These are phyloP conservation scores for Anguilla japonica DNA, from an alignment of 2,113 vertebrate genomes.

Conservation along the genomic window DNA sequence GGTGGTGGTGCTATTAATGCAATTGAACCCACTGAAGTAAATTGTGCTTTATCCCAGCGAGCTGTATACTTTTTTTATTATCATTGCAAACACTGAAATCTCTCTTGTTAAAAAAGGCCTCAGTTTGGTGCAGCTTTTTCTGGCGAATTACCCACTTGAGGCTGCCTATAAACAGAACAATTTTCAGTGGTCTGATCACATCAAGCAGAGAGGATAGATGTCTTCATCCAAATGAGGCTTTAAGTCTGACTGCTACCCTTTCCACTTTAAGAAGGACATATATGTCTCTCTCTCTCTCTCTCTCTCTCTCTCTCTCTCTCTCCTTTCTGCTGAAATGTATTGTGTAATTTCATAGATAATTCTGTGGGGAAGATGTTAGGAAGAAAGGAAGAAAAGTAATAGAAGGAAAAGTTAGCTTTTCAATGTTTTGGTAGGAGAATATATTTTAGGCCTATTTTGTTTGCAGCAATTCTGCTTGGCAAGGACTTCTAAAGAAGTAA, in stretches of 20 bases:
- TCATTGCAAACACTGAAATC: slow-evolving; percentile 10
- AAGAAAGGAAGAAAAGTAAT: neutral
- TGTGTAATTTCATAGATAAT: slow-evolving; percentile 10
- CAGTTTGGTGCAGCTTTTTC: neutral
- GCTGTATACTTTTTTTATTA: slow-evolving; percentile 11
- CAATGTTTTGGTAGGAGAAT: neutral
- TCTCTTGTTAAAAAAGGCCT: neutral
- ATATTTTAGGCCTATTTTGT: neutral
- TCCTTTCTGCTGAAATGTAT: neutral
- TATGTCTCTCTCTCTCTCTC: neutral
- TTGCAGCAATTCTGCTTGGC: neutral
- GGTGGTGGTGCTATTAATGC: neutral
- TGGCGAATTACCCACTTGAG: neutral
- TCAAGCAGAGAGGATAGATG: slow-evolving; percentile 6
- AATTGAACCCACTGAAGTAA: slow-evolving; percentile 19
- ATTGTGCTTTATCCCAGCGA: slow-evolving; percentile 9
- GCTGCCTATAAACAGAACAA: slow-evolving; percentile 9
- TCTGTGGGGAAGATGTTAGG: neutral
- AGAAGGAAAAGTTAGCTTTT: neutral
- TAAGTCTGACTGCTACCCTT: neutral
- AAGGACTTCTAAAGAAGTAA: neutral
- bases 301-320: neutral
- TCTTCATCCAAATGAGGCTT: neutral
- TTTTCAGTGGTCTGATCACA: neutral
- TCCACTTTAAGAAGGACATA: neutral